Evolutionary conservation across 2,113 vertebrate species (phyloP).

Genomic region (Piprites chloris): DNA sequence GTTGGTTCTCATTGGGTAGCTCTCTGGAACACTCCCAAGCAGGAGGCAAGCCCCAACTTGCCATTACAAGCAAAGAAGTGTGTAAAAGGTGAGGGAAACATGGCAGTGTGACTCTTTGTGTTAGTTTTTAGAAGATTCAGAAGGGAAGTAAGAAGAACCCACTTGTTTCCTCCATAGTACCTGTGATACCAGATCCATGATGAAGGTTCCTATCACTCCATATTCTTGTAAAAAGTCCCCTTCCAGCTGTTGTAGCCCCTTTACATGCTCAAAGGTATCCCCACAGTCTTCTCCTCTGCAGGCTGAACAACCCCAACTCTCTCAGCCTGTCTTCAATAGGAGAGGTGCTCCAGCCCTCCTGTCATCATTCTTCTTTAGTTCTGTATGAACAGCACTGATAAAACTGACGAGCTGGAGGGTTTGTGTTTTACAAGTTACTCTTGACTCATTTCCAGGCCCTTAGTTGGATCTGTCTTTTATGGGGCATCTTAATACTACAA

Average conservation of each 20-base stretch:
- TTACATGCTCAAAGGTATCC: neutral
- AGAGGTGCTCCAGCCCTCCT: neutral
- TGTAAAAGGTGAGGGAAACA: fast-evolving
- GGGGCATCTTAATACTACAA: neutral
- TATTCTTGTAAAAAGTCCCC: neutral
- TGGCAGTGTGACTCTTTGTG: neutral
- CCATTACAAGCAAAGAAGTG: fast-evolving
- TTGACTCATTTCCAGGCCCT: neutral
- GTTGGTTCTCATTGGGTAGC: neutral
- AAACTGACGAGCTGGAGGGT: neutral
- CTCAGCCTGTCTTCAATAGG: neutral
- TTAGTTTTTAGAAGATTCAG: neutral
- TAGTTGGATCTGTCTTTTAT: neutral
- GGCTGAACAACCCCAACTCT: neutral
- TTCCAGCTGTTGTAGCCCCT: neutral
- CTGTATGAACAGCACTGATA: neutral
- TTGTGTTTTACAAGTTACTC: neutral
- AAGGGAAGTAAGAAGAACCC: neutral
- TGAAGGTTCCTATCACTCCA: neutral
- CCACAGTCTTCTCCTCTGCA: neutral
- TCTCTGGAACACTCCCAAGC: neutral
- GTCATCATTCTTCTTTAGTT: neutral
- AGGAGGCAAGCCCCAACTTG: neutral
- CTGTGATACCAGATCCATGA: no score
- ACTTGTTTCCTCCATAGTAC: neutral